Evolutionary conservation across 1,140 invertebrate genomes (phyloP), one percentile per base, ranked within the genome.

Genomic region (Euura saliciscinereae): DNA sequence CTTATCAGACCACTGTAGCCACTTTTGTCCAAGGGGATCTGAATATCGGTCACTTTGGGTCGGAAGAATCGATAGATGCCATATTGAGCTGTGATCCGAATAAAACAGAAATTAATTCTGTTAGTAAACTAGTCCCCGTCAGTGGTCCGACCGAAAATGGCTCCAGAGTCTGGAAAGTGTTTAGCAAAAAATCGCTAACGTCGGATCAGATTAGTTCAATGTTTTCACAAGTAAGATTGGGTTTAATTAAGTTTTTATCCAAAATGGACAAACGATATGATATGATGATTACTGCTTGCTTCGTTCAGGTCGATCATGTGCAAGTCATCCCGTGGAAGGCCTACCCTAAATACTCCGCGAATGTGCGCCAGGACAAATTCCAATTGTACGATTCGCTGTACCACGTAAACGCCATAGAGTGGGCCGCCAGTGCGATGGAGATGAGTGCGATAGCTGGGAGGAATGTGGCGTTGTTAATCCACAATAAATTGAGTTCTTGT

Each of bases 381-480:
- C 82, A 90, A 66, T 76, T 93, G 0, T 80, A 90, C 75, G 84
- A 90, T 69, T 81, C 84, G 6, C 72, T 94, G 43, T 93, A 91
- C 83, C 89, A 93, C 78, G 78, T 92, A 0, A 94, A 93, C 88
- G 89, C 90, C 6, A 91, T 94, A 70, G 93, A 94, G 83, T 90
- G 90, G 88, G 89, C 89, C 8, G 92, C 91, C 2, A 92, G 91
- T 82, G 91, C 92, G 0, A 93, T 94, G 89, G 93, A 94, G 86
- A 94, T 93, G 91, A 91, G 89, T 82, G 87, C 89, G 13, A 90
- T 94, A 71, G 89, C 87, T 66, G 92, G 88, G 2, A 89, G 89
- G 81, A 94, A 94, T 86, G 89, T 91, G 45, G 93, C 92, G 13
- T 83, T 92, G 68, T 82, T 93, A 65, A 88, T 89, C 0, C 76